A percentile compares a stretch with the other conserved stretches of the same genome.
These are phyloP conservation scores for Apodemia zela DNA, from an alignment of 2,888 invertebrate genomes.

Conservation along the genomic window DNA sequence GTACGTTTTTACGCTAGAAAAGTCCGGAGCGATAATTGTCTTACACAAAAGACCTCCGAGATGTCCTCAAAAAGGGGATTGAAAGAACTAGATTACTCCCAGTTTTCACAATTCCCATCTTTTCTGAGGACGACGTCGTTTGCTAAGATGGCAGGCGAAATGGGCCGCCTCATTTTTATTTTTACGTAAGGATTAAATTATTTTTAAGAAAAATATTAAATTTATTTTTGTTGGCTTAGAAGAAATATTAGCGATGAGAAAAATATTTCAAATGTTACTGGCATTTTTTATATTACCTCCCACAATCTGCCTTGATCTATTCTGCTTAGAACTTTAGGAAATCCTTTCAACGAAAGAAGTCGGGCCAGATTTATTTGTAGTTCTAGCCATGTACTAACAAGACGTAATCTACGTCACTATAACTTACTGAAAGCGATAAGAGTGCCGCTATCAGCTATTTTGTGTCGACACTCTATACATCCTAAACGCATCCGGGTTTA, in stretches of 20 bases:
- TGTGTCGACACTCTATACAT: no score
- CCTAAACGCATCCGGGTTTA: no score
- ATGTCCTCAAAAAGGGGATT: constrained; percentile 65
- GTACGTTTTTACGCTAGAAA: constrained; percentile 58
- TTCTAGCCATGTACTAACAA: no score
- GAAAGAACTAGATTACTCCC: constrained; percentile 70
- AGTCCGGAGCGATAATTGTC: constrained; percentile 66
- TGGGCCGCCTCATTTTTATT: constrained; percentile 9
- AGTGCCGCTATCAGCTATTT: no score
- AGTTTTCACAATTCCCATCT: constrained; percentile 37
- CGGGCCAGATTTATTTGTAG: no score
- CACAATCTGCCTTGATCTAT: no score
- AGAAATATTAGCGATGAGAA: neutral
- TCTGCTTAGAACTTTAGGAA: no score
- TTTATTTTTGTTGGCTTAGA: neutral
- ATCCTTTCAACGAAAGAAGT: no score
- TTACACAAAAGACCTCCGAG: constrained; percentile 63
- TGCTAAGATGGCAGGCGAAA: constrained; percentile 25
- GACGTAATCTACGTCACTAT: no score
- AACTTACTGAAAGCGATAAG: no score
- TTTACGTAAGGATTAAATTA: constrained; percentile 11
- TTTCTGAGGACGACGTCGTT: constrained; percentile 35
- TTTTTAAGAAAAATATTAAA: neutral
- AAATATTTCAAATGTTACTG: no score
- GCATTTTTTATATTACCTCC: no score